Evolutionary conservation across 2,888 invertebrate genomes (phyloP).

Genomic region (Clepsis dumicolana): DNA sequence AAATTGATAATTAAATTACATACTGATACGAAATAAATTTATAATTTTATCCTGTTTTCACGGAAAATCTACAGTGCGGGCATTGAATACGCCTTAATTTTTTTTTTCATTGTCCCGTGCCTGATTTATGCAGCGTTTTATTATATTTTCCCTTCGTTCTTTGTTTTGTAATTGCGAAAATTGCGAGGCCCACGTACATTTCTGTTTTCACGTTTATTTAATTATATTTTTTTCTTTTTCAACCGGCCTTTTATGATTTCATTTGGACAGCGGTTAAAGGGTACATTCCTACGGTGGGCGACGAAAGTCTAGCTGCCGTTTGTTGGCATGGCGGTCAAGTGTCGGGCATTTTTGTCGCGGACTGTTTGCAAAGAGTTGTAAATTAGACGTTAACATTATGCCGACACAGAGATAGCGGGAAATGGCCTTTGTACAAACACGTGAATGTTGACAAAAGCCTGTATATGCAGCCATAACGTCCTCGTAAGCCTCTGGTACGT

Average conservation of each 20-base stretch:
- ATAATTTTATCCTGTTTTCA: too few relatives aligned
- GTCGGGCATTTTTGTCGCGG: slow-evolving; percentile 8
- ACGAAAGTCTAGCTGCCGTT: background rate
- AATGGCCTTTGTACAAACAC: slow-evolving; percentile 3
- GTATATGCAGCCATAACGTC: background rate
- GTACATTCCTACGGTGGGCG: slow-evolving; percentile 10
- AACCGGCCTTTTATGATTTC: slow-evolving; percentile 14
- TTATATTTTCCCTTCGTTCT: slow-evolving; percentile 34
- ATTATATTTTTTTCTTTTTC: slow-evolving; percentile 17
- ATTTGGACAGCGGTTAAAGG: slow-evolving; percentile 12
- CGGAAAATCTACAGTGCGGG: too few relatives aligned
- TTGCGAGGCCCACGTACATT: slow-evolving; percentile 20
- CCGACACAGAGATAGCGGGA: background rate
- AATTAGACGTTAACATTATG: slow-evolving; percentile 20
- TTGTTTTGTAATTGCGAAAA: slow-evolving; percentile 40
- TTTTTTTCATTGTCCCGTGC: slow-evolving; percentile 18
- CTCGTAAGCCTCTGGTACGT: background rate
- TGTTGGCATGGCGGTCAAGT: background rate
- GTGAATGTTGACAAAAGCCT: background rate
- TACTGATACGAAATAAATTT: slow-evolving; percentile 24
- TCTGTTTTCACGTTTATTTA: slow-evolving; percentile 32
- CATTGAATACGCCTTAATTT: too few relatives aligned
- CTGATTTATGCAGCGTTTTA: slow-evolving; percentile 38
- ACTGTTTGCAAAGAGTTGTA: slow-evolving; percentile 5
- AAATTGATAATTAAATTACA: too few relatives aligned